These are phyloP conservation scores for Chondrosia reniformis DNA, from an alignment of 37 sponge, comb jelly and placozoan genomes.

Conservation along the genomic window DNA sequence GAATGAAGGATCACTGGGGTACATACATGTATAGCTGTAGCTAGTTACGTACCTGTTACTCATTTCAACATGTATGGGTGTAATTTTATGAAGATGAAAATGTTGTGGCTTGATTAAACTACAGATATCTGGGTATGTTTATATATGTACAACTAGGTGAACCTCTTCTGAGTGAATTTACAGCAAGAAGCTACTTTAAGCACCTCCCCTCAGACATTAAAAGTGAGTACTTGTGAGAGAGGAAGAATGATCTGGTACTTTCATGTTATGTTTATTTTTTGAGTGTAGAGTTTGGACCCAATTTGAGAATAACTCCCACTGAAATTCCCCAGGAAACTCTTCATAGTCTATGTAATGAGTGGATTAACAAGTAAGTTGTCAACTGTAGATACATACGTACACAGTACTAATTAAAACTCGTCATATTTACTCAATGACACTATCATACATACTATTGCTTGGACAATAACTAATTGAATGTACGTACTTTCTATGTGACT, in stretches of 20 bases:
- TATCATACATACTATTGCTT: too few relatives aligned
- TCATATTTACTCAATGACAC: too few relatives aligned
- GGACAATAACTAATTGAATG: too few relatives aligned
- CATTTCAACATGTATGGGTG: neutral
- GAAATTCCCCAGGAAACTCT: constrained; percentile 36
- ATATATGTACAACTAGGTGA: neutral
- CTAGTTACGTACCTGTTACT: too few relatives aligned
- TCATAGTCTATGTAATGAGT: constrained; percentile 56
- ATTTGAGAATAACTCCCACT: neutral
- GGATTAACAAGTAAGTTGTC: constrained; percentile 35
- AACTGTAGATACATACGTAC: neutral
- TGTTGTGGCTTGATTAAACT: neutral
- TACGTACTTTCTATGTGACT: too few relatives aligned
- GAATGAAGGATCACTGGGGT: neutral
- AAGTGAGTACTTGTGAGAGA: constrained; percentile 11
- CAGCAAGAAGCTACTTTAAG: neutral
- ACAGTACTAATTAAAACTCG: neutral
- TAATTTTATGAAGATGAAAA: neutral
- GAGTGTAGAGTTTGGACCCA: constrained; percentile 5
- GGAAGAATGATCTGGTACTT: too few relatives aligned
- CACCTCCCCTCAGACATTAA: neutral
- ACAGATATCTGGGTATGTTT: neutral
- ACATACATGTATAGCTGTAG: too few relatives aligned
- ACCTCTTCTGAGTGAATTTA: neutral
- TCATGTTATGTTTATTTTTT: too few relatives aligned